Evolutionary conservation across 2,797 vertebrate species (phyloP).

Genomic region (Gallinago stenura): DNA sequence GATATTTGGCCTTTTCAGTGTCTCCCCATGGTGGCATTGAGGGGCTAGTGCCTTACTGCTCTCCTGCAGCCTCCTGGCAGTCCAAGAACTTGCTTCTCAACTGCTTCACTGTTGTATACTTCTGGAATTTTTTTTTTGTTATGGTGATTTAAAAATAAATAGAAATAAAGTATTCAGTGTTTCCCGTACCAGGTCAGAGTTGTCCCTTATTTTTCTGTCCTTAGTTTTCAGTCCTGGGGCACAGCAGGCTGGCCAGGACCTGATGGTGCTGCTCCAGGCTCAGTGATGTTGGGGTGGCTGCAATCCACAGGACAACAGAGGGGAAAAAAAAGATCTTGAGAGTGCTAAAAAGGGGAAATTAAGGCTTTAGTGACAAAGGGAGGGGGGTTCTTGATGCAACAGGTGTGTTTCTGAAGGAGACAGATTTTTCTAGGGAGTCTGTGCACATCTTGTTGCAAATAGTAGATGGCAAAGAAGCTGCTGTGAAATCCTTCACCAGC

Average conservation of each 20-base stretch:
- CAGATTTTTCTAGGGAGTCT: background rate
- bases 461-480: background rate
- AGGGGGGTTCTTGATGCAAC: background rate
- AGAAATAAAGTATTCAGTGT: background rate
- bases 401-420: background rate
- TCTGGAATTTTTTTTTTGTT: background rate
- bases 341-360: background rate
- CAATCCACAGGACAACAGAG: background rate
- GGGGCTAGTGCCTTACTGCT: rapidly evolving
- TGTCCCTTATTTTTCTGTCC: background rate
- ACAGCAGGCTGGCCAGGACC: background rate
- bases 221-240: background rate
- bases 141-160: background rate
- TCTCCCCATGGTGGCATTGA: background rate
- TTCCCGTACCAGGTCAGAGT: background rate
- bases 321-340: background rate
- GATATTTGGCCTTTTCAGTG: background rate
- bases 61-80: background rate
- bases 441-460: background rate
- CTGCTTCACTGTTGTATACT: background rate
- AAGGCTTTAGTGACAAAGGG: background rate
- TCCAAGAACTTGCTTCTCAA: background rate
- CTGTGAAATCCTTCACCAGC: background rate
- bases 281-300: background rate
- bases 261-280: background rate